Conservation (phyloP, 1,140 invertebrate genomes). For the Mercenaria mercenaria region DNA sequence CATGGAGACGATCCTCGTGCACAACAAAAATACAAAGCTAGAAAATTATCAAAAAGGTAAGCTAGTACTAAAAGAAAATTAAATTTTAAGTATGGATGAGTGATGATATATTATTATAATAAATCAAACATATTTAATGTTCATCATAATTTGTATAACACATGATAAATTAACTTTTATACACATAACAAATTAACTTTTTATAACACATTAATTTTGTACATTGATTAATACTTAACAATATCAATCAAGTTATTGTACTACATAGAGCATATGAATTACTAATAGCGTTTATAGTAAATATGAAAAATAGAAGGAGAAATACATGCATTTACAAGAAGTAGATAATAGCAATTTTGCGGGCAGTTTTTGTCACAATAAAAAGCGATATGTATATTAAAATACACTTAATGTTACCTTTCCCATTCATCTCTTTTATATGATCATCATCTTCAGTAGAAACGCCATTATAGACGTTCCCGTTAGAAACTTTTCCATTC, state of each 20-base stretch:
- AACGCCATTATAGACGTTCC: conserved; percentile 88
- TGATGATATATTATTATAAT: neutral
- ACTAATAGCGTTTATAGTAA: too few species aligned
- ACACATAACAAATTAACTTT: too few species aligned
- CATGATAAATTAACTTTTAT: too few species aligned
- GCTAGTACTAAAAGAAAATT: neutral
- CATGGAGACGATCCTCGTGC: neutral
- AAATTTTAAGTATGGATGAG: neutral
- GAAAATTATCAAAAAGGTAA: neutral
- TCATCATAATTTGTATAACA: too few species aligned
- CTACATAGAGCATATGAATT: too few species aligned
- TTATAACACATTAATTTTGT: too few species aligned
- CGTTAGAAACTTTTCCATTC: conserved; percentile 86
- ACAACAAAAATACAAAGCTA: conserved; percentile 37
- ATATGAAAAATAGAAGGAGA: too few species aligned
- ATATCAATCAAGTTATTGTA: too few species aligned
- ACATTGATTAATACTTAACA: too few species aligned
- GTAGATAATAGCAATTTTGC: neutral
- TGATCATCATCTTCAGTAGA: conserved; percentile 86
- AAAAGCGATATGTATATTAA: neutral
- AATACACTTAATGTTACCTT: conserved; percentile 46
- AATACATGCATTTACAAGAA: too few species aligned
- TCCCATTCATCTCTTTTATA: conserved; percentile 82
- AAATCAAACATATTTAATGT: too few species aligned
- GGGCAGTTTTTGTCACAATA: conserved; percentile 4